Evolutionary conservation across 2,797 vertebrate species (phyloP).

Genomic region (Malacoraja senta): DNA sequence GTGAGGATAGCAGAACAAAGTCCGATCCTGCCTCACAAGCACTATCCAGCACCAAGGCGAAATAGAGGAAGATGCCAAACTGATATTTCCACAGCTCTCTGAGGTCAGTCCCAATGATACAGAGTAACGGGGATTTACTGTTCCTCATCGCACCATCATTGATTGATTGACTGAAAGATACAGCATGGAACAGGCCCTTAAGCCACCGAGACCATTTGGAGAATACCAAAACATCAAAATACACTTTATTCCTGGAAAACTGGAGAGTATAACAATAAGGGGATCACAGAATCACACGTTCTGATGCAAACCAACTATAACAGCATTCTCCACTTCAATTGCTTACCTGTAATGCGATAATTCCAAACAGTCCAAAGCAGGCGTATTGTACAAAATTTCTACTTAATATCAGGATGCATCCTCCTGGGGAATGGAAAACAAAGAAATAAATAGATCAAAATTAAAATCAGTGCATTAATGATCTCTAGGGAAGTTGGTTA

Average conservation of each 20-base stretch:
- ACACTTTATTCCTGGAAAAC: neutral
- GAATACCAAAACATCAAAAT: neutral
- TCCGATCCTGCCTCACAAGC: neutral
- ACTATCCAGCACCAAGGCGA: neutral
- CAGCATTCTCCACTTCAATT: neutral
- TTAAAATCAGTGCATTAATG: no score
- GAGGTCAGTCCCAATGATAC: neutral
- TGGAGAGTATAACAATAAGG: neutral
- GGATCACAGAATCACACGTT: neutral
- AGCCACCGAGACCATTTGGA: no score
- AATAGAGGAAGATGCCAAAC: neutral
- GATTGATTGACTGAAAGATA: neutral
- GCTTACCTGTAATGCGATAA: constrained; percentile 91
- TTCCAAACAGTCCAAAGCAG: constrained; percentile 92
- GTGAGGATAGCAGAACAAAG: neutral
- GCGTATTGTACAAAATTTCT: constrained; percentile 96
- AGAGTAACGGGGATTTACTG: neutral
- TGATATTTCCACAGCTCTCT: neutral
- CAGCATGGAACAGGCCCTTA: no score
- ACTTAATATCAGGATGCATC: constrained; percentile 91
- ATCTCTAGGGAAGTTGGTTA: neutral
- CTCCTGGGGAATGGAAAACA: constrained; percentile 61
- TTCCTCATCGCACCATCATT: neutral
- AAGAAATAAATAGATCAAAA: constrained; percentile 28
- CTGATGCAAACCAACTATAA: neutral